phyloP scores from a whole-genome alignment of 2,888 invertebrate species.

The Eupithecia abbreviata region DNA sequence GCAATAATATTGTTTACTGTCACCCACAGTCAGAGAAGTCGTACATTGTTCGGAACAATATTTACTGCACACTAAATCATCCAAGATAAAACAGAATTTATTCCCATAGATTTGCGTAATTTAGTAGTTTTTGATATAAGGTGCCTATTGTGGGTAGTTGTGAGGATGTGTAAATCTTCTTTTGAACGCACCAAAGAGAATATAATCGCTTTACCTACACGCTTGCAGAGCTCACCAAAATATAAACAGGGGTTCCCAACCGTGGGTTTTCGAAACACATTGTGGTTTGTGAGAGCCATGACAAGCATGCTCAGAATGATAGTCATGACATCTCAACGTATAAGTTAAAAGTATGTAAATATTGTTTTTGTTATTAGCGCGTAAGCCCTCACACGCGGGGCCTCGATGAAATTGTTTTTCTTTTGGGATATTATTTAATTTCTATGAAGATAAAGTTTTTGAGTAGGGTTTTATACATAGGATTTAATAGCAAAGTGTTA shows the following conservation, averaged over 20 bases:
- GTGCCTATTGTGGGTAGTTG: background rate
- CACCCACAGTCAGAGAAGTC: background rate
- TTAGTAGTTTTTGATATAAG: background rate
- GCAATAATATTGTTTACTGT: background rate
- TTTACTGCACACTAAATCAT: background rate
- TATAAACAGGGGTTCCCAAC: background rate
- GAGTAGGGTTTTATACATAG: background rate
- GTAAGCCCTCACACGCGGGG: no score
- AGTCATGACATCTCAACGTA: background rate
- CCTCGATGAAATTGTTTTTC: no score
- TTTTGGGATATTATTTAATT: no score
- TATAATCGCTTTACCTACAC: background rate
- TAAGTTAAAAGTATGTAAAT: background rate
- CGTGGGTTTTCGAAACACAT: background rate
- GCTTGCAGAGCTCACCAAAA: background rate
- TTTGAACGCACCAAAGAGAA: constrained; percentile 1
- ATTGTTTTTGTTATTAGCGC: no score
- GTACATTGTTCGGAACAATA: background rate
- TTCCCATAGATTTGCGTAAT: constrained; percentile 2
- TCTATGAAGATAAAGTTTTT: background rate
- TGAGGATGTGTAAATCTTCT: background rate
- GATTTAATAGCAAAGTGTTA: background rate
- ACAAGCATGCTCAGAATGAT: background rate
- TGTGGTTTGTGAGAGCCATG: background rate
- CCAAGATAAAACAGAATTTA: background rate